Base-by-base conservation (phyloP, 2,797 vertebrate species). In the Miichthys miiuy region DNA sequence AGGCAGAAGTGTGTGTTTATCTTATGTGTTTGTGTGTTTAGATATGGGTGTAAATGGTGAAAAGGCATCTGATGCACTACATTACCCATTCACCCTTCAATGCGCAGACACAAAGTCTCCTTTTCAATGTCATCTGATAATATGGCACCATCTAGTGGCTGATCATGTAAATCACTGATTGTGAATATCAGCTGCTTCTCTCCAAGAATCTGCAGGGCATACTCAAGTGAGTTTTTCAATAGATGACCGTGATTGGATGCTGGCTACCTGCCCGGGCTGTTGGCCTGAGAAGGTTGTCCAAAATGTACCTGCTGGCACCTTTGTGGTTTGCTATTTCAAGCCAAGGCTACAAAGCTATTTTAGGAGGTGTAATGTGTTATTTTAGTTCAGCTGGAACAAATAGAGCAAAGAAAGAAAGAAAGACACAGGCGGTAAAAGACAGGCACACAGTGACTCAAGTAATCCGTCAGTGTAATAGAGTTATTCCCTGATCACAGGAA, bases 71-170 rank as follows among this genome's bases (percentile, higher is more conserved):
- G 34, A 38, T 38, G 34, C 8, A 38, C 17, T 1, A 21, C 60
- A 18, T 62, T 16, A 25, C 10, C 9, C 52, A 13, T 20, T 20
- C 55, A 10, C 6, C 30, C 30, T 6, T 30, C 6, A 6, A 30
- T 30, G 1, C 34, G 5, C 10, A 44, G 14, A 14, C 12, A 46
- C 55, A 11, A 14, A 11, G 14, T 21, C 25, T 21, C 0, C 1
- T 48, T 52, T 34, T 58, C 18, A 23, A 3, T 48, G 20, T 34
- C 25, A 14, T 21, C 13, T 85, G 66, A 68, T 38, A 13, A 57
- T 46, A 30, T 79, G 74, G 20, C 20, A 7, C 86, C 89, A 78
- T 77, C 92, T 88, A 58, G 77, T 81, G 92, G 83, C 44, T 13
- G 10, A 23, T 34, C 0, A 0, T 5, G 18, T 47, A 5, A 55